These are phyloP conservation scores for Urocolius indicus DNA, from an alignment of 2,113 vertebrate genomes.

Conservation along the genomic window DNA sequence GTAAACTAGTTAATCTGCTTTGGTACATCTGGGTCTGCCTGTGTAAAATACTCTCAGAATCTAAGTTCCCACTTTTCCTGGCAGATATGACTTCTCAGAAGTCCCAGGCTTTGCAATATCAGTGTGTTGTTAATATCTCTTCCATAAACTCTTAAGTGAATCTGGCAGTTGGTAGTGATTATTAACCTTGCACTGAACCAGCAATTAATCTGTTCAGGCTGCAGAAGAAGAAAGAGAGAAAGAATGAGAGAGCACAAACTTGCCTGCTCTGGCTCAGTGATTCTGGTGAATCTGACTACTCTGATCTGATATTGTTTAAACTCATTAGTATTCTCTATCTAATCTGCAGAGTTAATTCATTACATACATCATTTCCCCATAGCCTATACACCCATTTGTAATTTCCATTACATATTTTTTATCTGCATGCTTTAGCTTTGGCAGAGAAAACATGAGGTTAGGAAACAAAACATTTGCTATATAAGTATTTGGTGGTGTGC, in stretches of 20 bases:
- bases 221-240: conserved; percentile 45
- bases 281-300: conserved; percentile 60
- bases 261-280: conserved; percentile 55
- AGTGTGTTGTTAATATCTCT: conserved; percentile 69
- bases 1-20: neutral
- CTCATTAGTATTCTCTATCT: conserved; percentile 75
- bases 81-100: conserved; percentile 17
- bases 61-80: neutral
- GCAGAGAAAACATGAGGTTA: conserved; percentile 29
- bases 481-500: conserved; percentile 8
- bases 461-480: conserved; percentile 49
- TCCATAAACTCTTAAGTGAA: conserved; percentile 70
- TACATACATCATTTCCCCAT: conserved; percentile 78
- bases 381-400: conserved; percentile 71
- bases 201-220: conserved; percentile 78
- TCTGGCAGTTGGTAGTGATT: conserved; percentile 80
- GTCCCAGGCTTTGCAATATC: conserved; percentile 38
- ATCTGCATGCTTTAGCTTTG: conserved; percentile 44
- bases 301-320: conserved; percentile 61
- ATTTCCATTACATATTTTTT: conserved; percentile 62
- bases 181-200: conserved; percentile 81
- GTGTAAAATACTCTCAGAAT: neutral
- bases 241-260: conserved; percentile 29
- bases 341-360: conserved; percentile 77
- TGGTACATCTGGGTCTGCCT: neutral